These are phyloP conservation scores for Takifugu flavidus DNA, from an alignment of 2,113 vertebrate genomes.

Conservation along the genomic window DNA sequence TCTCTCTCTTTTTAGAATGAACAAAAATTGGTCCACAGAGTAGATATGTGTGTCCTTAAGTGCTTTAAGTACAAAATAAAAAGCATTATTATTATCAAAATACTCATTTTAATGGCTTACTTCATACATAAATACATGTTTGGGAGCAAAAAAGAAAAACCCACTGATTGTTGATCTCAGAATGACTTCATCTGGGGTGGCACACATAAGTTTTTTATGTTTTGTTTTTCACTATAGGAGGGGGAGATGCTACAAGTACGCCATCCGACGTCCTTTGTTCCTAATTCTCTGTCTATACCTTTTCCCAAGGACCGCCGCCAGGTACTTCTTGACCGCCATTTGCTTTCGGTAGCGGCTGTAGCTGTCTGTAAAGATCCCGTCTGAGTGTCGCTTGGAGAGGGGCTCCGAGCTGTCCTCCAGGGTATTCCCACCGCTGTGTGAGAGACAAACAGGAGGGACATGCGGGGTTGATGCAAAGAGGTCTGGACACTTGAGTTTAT, in stretches of 20 bases:
- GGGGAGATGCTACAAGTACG: constrained; percentile 89
- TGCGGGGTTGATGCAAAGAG: neutral
- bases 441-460: constrained; percentile 27
- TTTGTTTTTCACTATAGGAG: constrained; percentile 23
- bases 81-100: constrained; percentile 99
- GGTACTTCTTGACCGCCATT: constrained; percentile 99
- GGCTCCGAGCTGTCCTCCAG: constrained; percentile 85
- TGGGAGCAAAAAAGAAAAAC: constrained; percentile 86
- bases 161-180: constrained; percentile 85
- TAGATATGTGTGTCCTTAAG: constrained; percentile 91
- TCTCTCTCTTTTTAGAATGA: constrained; percentile 68
- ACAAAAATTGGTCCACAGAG: constrained; percentile 90
- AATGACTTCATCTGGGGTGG: constrained; percentile 84
- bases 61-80: constrained; percentile 94
- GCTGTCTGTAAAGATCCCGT: constrained; percentile 99
- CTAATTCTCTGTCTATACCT: constrained; percentile 99
- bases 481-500: neutral
- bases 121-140: constrained; percentile 99
- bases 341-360: constrained; percentile 99
- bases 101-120: constrained; percentile 99
- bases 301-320: constrained; percentile 98
- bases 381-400: constrained; percentile 94
- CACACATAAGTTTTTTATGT: constrained; percentile 74
- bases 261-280: constrained; percentile 98
- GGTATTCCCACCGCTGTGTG: constrained; percentile 73